Conservation (phyloP, 1,140 invertebrate genomes). For the Drosophila pruinosa region DNA sequence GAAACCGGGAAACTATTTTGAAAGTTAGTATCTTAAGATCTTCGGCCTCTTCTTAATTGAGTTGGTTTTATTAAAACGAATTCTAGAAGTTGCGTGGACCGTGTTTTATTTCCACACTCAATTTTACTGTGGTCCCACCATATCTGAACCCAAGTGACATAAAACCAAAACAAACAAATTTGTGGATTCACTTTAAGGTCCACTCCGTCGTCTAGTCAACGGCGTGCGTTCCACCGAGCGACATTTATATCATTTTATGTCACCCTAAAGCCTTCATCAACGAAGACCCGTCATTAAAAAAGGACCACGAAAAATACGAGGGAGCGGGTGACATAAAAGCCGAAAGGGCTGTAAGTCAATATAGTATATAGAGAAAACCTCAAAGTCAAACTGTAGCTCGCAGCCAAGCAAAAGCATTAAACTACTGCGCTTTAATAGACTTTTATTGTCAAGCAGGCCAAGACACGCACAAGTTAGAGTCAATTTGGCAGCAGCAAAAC, state of each 20-base stretch:
- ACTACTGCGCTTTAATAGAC: conserved; percentile 53
- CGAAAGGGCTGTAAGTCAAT: conserved; percentile 29
- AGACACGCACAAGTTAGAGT: conserved; percentile 19
- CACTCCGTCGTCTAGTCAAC: conserved; percentile 21
- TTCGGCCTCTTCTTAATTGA: conserved; percentile 10
- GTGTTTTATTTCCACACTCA: not conserved
- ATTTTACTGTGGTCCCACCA: conserved; percentile 17
- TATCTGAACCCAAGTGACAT: conserved; percentile 35
- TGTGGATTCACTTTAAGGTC: conserved; percentile 27
- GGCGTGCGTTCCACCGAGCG: not conserved
- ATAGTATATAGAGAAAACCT: conserved; percentile 3
- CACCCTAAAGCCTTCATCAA: conserved; percentile 65
- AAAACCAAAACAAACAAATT: conserved; percentile 21
- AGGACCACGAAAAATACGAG: conserved; percentile 6
- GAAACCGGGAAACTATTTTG: no score
- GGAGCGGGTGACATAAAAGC: conserved; percentile 21
- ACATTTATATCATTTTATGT: conserved; percentile 66
- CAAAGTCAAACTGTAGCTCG: conserved; percentile 25
- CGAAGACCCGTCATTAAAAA: conserved; percentile 37
- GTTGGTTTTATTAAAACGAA: not conserved
- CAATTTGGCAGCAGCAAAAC: conserved; percentile 29
- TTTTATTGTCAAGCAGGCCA: conserved; percentile 45
- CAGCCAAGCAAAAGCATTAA: conserved; percentile 44
- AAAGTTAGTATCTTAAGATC: not conserved
- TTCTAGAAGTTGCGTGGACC: not conserved